Evolutionary conservation across 2,797 vertebrate species (phyloP), one percentile per base, ranked within the genome.

Genomic region (Gymnodraco acuticeps): DNA sequence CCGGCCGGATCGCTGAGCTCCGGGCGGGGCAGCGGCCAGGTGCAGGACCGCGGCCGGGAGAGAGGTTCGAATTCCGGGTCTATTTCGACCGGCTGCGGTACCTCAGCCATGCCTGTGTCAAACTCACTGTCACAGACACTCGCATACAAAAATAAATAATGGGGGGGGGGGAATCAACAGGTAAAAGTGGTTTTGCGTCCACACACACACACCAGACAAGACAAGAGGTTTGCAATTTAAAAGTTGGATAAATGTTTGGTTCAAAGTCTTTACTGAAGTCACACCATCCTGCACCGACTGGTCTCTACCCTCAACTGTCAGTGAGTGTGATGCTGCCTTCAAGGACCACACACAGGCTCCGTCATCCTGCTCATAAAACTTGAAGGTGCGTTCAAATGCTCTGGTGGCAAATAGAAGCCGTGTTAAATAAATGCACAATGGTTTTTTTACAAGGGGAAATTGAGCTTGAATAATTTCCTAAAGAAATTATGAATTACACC

Each of bases 61-160:
- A 98, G 95, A 75, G 97, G 98, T 93, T 98, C 97, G 77, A 98
- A 99, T 90, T 98, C 98, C 77, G 97, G 97, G 94, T 98, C 97
- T 82, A 96, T 96, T 78, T 98, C 97, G 74, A 97, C 96, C 89
- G 96, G 79, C 90, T 85, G 87, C 64, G 95, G 94, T 73, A 93
- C 94, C 85, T 97, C 96, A 79, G 96, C 96, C 95, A 95, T 95
- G 63, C 81, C 82, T 54, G 71, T 47, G 70, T 87, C 65, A 59
- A 16, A 50, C 51, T 27, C 31, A 41, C 38, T 70, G 64, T 74
- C 42, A 84, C 59, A 81, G 53, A 78, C 64, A 46, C 68, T 46
- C 64, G 56, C 65, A 54, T 66, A 53, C 45, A 75, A 23, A 68
- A 48, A 50, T 3, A 12, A 45, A n/a, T 16, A 43, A 33, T 6